Evolutionary conservation across 2,113 vertebrate genomes (phyloP), one percentile per base, ranked within the genome.

Genomic region (Phalacrocorax aristotelis): DNA sequence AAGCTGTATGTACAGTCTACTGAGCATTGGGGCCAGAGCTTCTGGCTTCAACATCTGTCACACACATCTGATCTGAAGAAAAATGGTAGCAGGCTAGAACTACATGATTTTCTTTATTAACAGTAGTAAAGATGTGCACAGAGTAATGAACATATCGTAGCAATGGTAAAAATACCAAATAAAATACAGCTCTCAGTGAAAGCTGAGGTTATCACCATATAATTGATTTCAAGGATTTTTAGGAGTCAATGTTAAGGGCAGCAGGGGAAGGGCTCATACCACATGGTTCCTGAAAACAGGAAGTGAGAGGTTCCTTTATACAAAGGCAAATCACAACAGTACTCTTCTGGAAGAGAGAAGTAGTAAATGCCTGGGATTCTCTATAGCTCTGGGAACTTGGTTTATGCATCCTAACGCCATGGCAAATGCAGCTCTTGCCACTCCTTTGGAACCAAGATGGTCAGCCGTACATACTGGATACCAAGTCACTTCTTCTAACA

Each of bases 31-130:
- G 44, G 81, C 70, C 92, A 90, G 49, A 90, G 85, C 70, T 94
- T 84, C 64, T 40, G 42, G 70, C 72, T 96, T 89, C 48, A 60
- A 96, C 80, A 84, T 95, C 92, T 95, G 97, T 98, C 97, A 97
- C 76, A 97, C 97, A 98, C 97, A 92, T 94, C 93, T 98, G 98
- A 96, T 97, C 97, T 89, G 96, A 97, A 98, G 94, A 98, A 98
- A 98, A 97, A 97, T 30, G 58, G 92, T 95, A 98, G 95, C 98
- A 98, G 97, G 95, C 98, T 72, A 96, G 96, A 98, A 97, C 94
- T 96, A 96, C 95, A 94, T 95, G 96, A 72, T 94, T 98, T 98
- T 96, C 97, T 92, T 95, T 95, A 83, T 97, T 98, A 98, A 97
- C 80, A 78, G 95, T 75, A 96, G 88, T 87, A 96, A 95, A 85